Evolutionary conservation across 2,113 vertebrate genomes (phyloP), one percentile per base, ranked within the genome.

Genomic region (Leucoraja erinaceus): DNA sequence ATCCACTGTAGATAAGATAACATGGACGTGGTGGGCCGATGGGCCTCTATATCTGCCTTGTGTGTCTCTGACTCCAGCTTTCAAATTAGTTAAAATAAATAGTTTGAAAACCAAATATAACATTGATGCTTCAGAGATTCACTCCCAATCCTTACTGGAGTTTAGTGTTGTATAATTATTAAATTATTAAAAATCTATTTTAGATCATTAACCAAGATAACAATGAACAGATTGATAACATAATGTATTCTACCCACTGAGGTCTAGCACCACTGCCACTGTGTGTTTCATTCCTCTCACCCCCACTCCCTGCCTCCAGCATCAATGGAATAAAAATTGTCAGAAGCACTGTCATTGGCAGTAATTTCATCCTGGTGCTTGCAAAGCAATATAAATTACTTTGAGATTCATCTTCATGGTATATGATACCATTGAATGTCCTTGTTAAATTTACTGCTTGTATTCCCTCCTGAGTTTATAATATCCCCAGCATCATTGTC

Each of bases 341-440:
- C 14, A 2, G 14, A 59, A 31, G 59, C 59, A 88, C 61, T 63
- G 63, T 88, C 83, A 66, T 18, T 88, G 28, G 3, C 79, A 63
- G 83, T 63, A 63, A 61, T 88, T 88, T 88, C 83, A 88, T 88
- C 59, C n/a, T 88, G 59, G 31, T 86, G 63, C 31, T 88, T 88
- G n/a, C 28, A 66, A 88, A 88, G n/a, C 61, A 88, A 88, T 31
- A 88, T 88, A 88, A 88, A 88, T 88, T 59, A 88, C 83, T 88
- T 88, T 88, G 83, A 88, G 59, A 88, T 63, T 88, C 83, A 88
- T 61, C 83, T 88, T 86, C 83, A 63, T 31, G 83, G 83, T 63
- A 14, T 16, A 61, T 66, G 59, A 88, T 63, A 88, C 83, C 1
- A 31, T 66, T 66, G 59, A n/a, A 66, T 88, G 59, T 66, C 83